Evolutionary conservation across 1,140 invertebrate species (phyloP), one percentile per base, ranked within the genome.

Genomic region (Frieseomelitta varia): DNA sequence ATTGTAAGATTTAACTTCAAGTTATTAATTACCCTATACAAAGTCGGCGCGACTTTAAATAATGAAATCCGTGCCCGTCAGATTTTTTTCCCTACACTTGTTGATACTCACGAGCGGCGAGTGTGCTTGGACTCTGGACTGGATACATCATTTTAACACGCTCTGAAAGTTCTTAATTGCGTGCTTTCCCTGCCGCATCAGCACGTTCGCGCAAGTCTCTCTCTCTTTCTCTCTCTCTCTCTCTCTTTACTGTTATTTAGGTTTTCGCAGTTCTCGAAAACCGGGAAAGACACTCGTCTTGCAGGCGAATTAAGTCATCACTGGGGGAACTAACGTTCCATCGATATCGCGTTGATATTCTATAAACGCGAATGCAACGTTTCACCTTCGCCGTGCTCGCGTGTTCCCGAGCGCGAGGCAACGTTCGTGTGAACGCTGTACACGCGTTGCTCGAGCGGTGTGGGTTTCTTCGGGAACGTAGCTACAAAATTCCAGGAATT

Each of bases 71-170:
- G 39, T 47, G 39, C 6, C 39, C 39, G 39, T 47, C 39, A 47
- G 39, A 47, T 47, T 47, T 47, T 47, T 47, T 30, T 39, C 6
- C 39, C 39, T 47, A 47, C 39, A 47, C 39, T 47, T 47, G 39
- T 47, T 47, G 39, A 8, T 58, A 19, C 47, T 61, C n/a, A 1
- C 1, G 58, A n/a, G 61, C 14, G n/a, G 63, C 15, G n/a, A 65
- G 15, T 15, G 14, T 47, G 39, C 71, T 74, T 78, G 24, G 73
- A 58, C 34, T 77, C 34, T 55, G 74, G 19, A 74, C 58, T 75
- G 51, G 30, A 81, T 81, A 24, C 81, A 83, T 77, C 74, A 15
- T 56, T 83, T 83, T 78, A 83, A 77, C 81, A 83, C 74, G 81
- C 81, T 83, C 81, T 83, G 65, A 55, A 83, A 69, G 55, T 67